Conservation (phyloP, 2,113 vertebrate species). For the Oreocharis arfaki region DNA sequence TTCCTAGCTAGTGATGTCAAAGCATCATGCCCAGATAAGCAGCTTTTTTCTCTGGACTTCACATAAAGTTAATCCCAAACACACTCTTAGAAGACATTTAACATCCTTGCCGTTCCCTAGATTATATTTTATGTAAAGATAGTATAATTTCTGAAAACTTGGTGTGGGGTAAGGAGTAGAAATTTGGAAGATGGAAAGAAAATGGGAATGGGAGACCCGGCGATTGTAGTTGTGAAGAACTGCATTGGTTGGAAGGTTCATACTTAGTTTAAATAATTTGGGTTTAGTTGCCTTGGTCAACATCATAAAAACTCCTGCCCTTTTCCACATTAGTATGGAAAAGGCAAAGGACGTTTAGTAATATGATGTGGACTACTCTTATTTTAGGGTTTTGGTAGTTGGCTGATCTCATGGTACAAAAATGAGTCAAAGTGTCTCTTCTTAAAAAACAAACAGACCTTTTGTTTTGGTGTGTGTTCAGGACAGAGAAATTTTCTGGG, state of each 20-base stretch:
- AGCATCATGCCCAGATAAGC: not conserved
- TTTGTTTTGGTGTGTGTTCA: not conserved
- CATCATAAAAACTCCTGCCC: not conserved
- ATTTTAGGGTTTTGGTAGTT: not conserved
- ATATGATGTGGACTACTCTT: not conserved
- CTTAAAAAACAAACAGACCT: not conserved
- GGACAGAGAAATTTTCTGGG: not conserved
- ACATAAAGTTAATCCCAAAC: not conserved
- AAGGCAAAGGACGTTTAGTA: not conserved
- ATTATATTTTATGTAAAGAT: not conserved
- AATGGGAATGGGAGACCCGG: not conserved
- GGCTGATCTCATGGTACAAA: not conserved
- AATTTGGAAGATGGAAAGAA: not conserved
- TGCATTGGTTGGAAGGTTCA: not conserved
- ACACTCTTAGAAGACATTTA: not conserved
- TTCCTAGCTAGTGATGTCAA: not conserved
- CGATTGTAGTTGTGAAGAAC: not conserved
- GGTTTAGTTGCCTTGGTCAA: not conserved
- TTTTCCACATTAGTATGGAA: not conserved
- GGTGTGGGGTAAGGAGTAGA: rapidly evolving
- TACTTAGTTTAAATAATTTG: not conserved
- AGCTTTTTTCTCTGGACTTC: not conserved
- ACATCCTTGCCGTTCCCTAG: not conserved
- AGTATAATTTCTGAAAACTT: not conserved
- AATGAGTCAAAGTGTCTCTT: not conserved